A percentile compares a stretch with the other conserved stretches of the same genome.
Conservation (phyloP, 2,888 invertebrate genomes). For the Ormyrus pomaceus region DNA sequence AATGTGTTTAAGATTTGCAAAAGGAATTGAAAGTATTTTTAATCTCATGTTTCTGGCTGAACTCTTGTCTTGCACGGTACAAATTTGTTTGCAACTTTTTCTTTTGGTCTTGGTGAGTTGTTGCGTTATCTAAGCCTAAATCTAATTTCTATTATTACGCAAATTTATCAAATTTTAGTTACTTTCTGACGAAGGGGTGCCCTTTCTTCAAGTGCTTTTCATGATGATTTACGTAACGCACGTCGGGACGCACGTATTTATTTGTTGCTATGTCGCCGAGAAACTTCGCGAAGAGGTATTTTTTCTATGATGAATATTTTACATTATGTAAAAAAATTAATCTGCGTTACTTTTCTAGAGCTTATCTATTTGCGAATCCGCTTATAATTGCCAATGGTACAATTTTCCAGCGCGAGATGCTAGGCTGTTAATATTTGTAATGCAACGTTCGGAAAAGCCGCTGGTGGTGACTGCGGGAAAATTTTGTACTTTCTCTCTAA, state of each 20-base stretch:
- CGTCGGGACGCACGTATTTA: constrained; percentile 42
- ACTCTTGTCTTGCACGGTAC: constrained; percentile 62
- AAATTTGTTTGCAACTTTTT: constrained; percentile 66
- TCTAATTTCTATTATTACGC: too few species aligned
- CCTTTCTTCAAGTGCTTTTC: constrained; percentile 43
- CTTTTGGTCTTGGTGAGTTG: constrained; percentile 62
- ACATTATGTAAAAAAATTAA: neutral
- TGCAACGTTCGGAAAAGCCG: constrained; percentile 55
- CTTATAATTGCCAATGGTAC: constrained; percentile 57
- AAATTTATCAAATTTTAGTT: constrained; percentile 26
- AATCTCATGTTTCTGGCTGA: constrained; percentile 64
- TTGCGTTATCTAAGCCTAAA: neutral
- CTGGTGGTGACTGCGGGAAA: constrained; percentile 59
- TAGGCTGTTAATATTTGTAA: constrained; percentile 56
- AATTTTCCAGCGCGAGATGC: constrained; percentile 54
- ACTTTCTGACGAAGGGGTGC: constrained; percentile 7
- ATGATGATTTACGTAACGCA: constrained; percentile 44
- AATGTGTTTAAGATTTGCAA: constrained; percentile 58
- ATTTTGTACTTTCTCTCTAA: constrained; percentile 56
- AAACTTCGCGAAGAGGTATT: constrained; percentile 46
- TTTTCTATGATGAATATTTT: neutral
- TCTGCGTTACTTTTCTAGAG: constrained; percentile 40
- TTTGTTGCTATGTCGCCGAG: constrained; percentile 51
- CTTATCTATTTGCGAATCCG: constrained; percentile 48
- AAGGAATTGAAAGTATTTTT: constrained; percentile 63